These are phyloP conservation scores for Trichonephila clavata DNA, from an alignment of 1,140 invertebrate species.

Conservation along the genomic window DNA sequence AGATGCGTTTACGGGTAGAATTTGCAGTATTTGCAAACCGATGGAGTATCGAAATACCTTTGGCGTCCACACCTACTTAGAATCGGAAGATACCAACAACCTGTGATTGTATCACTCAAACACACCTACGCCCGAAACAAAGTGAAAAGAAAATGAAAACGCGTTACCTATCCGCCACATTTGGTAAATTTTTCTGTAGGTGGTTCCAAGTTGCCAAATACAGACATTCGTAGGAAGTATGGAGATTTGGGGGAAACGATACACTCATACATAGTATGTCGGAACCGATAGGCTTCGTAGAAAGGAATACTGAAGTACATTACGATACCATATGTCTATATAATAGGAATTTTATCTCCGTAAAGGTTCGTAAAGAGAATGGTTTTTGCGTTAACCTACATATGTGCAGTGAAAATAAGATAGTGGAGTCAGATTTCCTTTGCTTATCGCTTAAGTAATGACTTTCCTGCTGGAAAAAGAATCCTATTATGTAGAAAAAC, in stretches of 20 bases:
- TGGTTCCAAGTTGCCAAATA: slow-evolving; percentile 35
- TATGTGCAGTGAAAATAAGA: not conserved
- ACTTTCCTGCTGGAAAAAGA: not conserved
- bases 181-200: slow-evolving; percentile 26
- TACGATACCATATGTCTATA: not conserved
- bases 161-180: not conserved
- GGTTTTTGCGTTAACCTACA: not conserved
- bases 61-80: slow-evolving; percentile 36
- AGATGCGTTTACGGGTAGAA: not conserved
- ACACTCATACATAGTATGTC: not conserved
- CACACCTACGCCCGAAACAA: slow-evolving; percentile 22
- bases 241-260: too few relatives aligned
- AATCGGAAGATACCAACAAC: slow-evolving; percentile 27
- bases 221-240: slow-evolving; percentile 33
- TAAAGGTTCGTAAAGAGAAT: not conserved
- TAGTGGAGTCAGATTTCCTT: not conserved
- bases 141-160: slow-evolving; percentile 31
- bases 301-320: not conserved
- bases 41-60: slow-evolving; percentile 25
- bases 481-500: not conserved
- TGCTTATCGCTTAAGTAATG: slow-evolving; percentile 9
- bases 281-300: not conserved
- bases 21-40: slow-evolving; percentile 34
- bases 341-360: not conserved
- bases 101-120: slow-evolving; percentile 4